Evolutionary conservation across 2,888 invertebrate species (phyloP), one percentile per base, ranked within the genome.

Genomic region (Cephonodes hylas): DNA sequence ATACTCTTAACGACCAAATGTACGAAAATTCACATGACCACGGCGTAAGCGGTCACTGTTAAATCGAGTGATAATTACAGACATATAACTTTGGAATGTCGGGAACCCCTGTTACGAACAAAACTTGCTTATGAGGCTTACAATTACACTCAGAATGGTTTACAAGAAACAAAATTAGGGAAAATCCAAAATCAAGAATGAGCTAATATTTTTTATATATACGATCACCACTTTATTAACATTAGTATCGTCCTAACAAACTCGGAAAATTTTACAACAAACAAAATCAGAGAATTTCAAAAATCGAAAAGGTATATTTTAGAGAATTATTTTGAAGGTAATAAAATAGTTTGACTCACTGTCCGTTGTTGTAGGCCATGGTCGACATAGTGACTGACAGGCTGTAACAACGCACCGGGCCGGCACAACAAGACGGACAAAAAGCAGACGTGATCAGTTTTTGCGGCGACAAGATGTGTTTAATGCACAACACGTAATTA

Each of bases 311-410:
- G 10, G 8, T 34, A 13, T 13, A 6, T 34, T 34, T 34, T 34
- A 34, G 34, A 34, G 10, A 58, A n/a, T n/a, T n/a, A 42, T 23
- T 2, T 3, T 42, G 22, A 8, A 10, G 5, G 22, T 38, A 45
- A 46, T 48, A 38, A 38, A 25, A 59, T 42, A 42, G 58, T 48
- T 18, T 59, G 57, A 73, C 73, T 74, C 66, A 74, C 76, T 63
- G 66, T 56, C 68, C 66, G 64, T 67, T 70, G 65, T 64, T 61
- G 63, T 53, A 58, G 22, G 66, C 76, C 73, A 74, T 74, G 66
- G 74, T 66, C 72, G 31, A 42, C 23, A 4, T 27, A 20, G 22
- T 31, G 60, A 60, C 53, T 42, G 53, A 27, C 44, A 18, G 34
- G 15, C 38, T 8, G 31, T 20, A 25, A 42, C 13, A 22, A 10